Conservation (phyloP, 2,113 vertebrate genomes). For the Barbus barbus region DNA sequence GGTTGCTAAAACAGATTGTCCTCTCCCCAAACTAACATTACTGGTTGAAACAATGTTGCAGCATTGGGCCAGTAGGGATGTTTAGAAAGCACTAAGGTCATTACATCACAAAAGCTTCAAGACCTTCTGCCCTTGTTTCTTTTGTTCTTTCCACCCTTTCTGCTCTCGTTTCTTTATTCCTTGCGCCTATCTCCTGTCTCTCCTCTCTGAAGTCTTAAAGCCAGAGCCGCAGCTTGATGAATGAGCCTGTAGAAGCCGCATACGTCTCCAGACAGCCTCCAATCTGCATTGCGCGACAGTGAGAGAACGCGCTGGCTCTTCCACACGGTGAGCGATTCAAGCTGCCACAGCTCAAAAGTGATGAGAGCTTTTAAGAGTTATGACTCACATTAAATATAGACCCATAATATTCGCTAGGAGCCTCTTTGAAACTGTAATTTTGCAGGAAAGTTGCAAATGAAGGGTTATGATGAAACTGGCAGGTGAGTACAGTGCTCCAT, state of each 20-base stretch:
- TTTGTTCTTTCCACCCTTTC: not conserved
- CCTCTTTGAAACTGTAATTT: conserved; percentile 68
- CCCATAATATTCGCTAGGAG: conserved; percentile 65
- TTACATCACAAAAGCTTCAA: conserved; percentile 10
- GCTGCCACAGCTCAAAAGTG: conserved; percentile 70
- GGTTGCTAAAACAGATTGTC: not conserved
- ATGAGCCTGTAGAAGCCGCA: conserved; percentile 66
- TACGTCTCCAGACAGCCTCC: conserved; percentile 70
- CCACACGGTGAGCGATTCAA: conserved; percentile 66
- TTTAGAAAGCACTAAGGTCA: conserved; percentile 4
- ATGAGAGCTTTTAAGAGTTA: conserved; percentile 72
- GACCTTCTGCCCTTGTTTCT: not conserved
- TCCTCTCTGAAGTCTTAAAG: conserved; percentile 53
- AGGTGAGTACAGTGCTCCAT: conserved; percentile 16
- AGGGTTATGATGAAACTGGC: conserved; percentile 36
- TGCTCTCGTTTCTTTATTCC: not conserved
- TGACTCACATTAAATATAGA: conserved; percentile 72
- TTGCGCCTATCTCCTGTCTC: not conserved
- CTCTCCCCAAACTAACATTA: not conserved
- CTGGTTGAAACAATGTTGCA: not conserved
- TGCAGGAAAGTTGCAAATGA: conserved; percentile 52
- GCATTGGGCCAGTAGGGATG: not conserved
- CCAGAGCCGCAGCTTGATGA: conserved; percentile 64
- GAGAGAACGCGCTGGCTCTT: conserved; percentile 69
- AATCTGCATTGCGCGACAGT: conserved; percentile 55